These are phyloP conservation scores for Hetaerina titia DNA, from an alignment of 2,888 invertebrate genomes.

Conservation along the genomic window DNA sequence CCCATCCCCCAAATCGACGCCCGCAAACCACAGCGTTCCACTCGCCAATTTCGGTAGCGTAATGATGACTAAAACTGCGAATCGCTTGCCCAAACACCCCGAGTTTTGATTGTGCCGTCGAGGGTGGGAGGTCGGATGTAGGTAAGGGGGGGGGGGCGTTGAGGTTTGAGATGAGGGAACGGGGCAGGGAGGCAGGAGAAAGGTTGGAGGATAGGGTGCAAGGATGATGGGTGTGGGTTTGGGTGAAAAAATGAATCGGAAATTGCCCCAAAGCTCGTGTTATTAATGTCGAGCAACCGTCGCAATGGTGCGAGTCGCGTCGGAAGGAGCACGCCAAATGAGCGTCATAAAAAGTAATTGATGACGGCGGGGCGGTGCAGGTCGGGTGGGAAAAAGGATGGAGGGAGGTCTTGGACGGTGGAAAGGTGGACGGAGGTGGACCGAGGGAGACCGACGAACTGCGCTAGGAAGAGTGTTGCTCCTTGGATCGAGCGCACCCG, in stretches of 20 bases:
- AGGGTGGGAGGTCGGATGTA: background rate
- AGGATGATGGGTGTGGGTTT: background rate
- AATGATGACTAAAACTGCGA: slow-evolving; percentile 38
- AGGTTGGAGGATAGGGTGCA: background rate
- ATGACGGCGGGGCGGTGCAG: background rate
- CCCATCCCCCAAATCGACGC: background rate
- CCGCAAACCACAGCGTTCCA: background rate
- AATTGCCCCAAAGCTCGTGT: background rate
- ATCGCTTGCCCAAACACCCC: background rate
- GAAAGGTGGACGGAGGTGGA: background rate
- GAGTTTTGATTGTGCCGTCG: slow-evolving; percentile 22
- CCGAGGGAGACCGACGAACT: too few species aligned
- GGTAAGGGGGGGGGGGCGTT: background rate
- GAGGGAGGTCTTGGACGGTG: background rate
- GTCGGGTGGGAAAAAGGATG: background rate
- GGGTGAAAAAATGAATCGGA: background rate
- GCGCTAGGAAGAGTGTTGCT: background rate
- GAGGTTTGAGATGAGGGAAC: background rate
- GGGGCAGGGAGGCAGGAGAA: background rate
- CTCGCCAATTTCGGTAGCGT: slow-evolving; percentile 48
- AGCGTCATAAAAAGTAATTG: slow-evolving; percentile 14
- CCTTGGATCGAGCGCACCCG: background rate
- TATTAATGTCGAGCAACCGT: background rate
- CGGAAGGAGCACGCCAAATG: background rate
- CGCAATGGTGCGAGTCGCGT: background rate